Conservation (phyloP, 2,797 vertebrate genomes). For the Falco rusticolus region DNA sequence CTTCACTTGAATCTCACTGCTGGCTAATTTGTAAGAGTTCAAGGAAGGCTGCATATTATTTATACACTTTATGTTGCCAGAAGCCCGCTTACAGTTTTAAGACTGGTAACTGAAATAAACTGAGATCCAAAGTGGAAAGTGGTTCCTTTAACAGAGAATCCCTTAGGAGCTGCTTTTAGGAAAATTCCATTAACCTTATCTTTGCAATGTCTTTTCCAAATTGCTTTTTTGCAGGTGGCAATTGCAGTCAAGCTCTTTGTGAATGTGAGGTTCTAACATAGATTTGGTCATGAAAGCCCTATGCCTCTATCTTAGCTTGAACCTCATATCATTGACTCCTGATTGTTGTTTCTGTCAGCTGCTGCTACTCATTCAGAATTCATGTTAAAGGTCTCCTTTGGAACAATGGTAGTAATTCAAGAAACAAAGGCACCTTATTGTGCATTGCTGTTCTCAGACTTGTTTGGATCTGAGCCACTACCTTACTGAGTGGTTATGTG, state of each 20-base stretch:
- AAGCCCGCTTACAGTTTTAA: slow-evolving; percentile 12
- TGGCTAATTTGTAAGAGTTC: slow-evolving; percentile 4
- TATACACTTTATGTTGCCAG: background rate
- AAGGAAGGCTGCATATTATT: slow-evolving; percentile 14
- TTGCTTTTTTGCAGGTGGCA: slow-evolving; percentile 38
- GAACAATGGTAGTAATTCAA: background rate
- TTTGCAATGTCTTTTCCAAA: slow-evolving; percentile 40
- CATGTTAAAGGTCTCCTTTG: background rate
- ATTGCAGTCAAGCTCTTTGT: slow-evolving; percentile 17
- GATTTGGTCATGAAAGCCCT: background rate
- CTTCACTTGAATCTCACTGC: background rate
- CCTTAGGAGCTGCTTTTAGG: slow-evolving; percentile 21
- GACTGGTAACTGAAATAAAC: slow-evolving; percentile 31
- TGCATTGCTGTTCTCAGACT: background rate
- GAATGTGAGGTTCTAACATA: background rate
- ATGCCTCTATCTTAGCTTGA: background rate
- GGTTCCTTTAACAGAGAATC: slow-evolving; percentile 2
- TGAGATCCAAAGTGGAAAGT: slow-evolving; percentile 4
- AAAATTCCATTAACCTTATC: slow-evolving; percentile 63
- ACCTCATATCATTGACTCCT: background rate
- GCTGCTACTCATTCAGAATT: background rate
- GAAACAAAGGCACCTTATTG: background rate
- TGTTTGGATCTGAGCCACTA: background rate
- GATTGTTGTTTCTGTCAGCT: background rate
- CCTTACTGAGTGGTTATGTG: background rate